phyloP scores from a whole-genome alignment of 37 sponge, comb jelly and placozoan species.

The Aplysina aerophoba region DNA sequence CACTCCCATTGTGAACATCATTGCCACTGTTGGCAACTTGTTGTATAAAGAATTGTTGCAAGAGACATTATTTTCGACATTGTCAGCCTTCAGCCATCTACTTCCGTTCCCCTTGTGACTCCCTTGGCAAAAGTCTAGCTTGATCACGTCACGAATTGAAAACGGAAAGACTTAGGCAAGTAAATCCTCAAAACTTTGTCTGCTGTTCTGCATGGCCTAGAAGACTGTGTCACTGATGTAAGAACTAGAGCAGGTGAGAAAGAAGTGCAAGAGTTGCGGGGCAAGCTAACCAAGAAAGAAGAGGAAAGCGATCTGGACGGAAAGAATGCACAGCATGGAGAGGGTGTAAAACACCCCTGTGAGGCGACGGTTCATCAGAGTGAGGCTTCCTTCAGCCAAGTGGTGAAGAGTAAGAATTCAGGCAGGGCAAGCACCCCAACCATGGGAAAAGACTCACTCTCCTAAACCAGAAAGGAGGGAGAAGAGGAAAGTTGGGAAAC shows the following conservation, averaged over 20 bases:
- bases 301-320: neutral
- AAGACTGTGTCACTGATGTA: neutral
- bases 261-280: constrained; percentile 13
- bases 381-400: constrained; percentile 17
- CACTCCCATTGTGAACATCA: too few relatives aligned
- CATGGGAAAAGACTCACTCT: neutral
- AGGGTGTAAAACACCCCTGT: neutral
- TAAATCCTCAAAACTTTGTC: too few relatives aligned
- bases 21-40: too few relatives aligned
- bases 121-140: too few relatives aligned
- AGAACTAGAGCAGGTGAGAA: constrained; percentile 1
- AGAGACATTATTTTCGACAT: too few relatives aligned
- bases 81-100: too few relatives aligned
- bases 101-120: too few relatives aligned
- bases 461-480: constrained; percentile 25
- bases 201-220: too few relatives aligned
- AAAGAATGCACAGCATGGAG: constrained; percentile 5
- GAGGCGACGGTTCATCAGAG: constrained; percentile 9
- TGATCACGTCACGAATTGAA: too few relatives aligned
- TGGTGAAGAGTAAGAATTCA: constrained; percentile 3
- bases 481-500: constrained; percentile 14
- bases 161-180: too few relatives aligned
- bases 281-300: neutral
- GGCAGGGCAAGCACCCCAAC: constrained; percentile 6
- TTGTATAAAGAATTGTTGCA: too few relatives aligned